Base-by-base conservation (phyloP, 2,888 invertebrate genomes). In the Ophion slaviceki region DNA sequence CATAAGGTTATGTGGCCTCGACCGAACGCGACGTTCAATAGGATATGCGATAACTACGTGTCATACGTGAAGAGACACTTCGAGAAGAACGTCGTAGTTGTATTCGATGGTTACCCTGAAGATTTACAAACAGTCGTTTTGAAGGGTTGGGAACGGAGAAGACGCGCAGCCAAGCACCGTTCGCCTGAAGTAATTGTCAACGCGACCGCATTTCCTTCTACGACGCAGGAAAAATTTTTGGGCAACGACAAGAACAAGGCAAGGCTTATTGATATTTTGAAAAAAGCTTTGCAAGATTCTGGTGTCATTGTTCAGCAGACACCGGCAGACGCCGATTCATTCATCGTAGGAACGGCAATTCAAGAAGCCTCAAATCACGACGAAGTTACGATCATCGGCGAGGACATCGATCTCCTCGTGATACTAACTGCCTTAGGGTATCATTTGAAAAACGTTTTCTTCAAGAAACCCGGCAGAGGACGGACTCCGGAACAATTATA, bases 321-420 rank as follows among this genome's bases (percentile, higher is more conserved):
- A 68, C 64, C 78, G 53, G 62, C 78, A 84, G 84, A 87, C 36
- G 87, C 76, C 11, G 86, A 86, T 71, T 61, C 74, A 57, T 72
- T 70, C 8, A 87, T 84, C 14, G 82, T 82, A n/a, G 64, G 75
- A 11, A 74, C 79, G 40, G 70, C 70, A 20, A 80, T 80, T 71
- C n/a, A 71, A 71, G 71, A 47, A 79, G 79, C 82, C 36, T 14
- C 64, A 14, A 59, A 57, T 64, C 40, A 28, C 28, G 28, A 28
- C 28, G 28, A 28, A 28, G 28, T 28, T 28, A 28, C 28, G 28
- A 28, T 28, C 28, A 28, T 28, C 28, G 28, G 28, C 28, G 28
- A 28, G 28, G 28, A 28, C 28, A 28, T 28, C 28, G 28, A 28
- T 28, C 28, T 28, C 28, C 28, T 28, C 28, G 28, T 28, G 28